Percentiles rank a stretch among this genome's conserved stretches.
Conservation (phyloP, 1,140 invertebrate genomes). For the Drosophila seguyi region DNA sequence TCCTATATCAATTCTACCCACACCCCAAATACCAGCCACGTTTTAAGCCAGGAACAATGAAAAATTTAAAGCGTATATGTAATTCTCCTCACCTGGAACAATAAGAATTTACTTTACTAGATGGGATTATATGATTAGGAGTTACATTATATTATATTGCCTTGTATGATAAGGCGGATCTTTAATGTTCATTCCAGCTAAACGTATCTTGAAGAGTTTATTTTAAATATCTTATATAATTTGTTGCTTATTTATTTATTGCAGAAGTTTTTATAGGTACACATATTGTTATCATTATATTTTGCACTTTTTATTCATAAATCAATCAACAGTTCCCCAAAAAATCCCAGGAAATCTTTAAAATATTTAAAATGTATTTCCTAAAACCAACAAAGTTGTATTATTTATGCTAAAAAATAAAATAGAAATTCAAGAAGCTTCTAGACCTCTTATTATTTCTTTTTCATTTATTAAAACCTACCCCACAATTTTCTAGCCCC, state of each 20-base stretch:
- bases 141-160: neutral
- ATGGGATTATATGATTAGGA: neutral
- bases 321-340: neutral
- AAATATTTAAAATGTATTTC: neutral
- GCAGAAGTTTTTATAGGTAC: too few species aligned
- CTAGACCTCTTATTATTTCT: neutral
- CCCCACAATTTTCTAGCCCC: neutral
- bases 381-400: too few species aligned
- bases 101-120: neutral
- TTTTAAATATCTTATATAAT: neutral
- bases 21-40: neutral
- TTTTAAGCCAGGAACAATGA: constrained; percentile 1
- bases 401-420: neutral
- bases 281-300: neutral
- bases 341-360: neutral
- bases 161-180: neutral
- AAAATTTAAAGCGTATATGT: neutral
- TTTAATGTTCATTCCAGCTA: too few species aligned
- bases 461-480: neutral
- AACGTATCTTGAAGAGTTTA: neutral
- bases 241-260: neutral
- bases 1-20: neutral
- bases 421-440: neutral
- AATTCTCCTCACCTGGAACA: constrained; percentile 5
- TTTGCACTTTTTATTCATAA: neutral